phyloP scores from a whole-genome alignment of 2,113 vertebrate species.

The Crotalus horridus region DNA sequence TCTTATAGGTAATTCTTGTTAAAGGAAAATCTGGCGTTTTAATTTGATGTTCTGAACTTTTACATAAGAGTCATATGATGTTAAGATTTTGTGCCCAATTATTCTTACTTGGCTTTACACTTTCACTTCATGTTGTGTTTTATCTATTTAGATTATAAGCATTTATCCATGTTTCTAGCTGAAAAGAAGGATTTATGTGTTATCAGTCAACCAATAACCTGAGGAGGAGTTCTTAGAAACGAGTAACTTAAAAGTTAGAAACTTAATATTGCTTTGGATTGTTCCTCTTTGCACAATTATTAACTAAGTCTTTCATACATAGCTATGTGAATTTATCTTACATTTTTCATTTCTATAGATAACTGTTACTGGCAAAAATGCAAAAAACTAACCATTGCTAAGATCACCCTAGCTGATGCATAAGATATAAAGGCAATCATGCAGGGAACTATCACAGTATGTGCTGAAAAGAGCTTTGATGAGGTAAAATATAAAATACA shows the following conservation, averaged over 20 bases:
- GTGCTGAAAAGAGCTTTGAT: background rate
- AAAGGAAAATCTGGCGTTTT: background rate
- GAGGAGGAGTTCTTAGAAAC: background rate
- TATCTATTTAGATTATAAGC: background rate
- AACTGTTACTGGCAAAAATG: background rate
- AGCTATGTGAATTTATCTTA: conserved; percentile 2
- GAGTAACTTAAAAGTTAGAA: background rate
- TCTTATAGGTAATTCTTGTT: background rate
- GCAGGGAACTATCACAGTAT: background rate
- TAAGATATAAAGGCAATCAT: background rate
- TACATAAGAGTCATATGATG: background rate
- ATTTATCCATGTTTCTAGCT: background rate
- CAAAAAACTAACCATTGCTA: background rate
- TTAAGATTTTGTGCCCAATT: background rate
- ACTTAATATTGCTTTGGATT: background rate
- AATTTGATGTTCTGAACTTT: background rate
- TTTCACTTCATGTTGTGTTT: background rate
- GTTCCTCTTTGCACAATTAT: too few relatives aligned
- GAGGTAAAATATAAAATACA: background rate
- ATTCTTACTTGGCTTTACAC: background rate
- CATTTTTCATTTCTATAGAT: background rate
- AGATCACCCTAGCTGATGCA: background rate
- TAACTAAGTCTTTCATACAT: conserved; percentile 13
- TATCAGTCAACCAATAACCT: background rate
- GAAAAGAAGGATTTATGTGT: background rate